These are phyloP conservation scores for Dioctria rufipes DNA, from an alignment of 2,888 invertebrate species.

Conservation along the genomic window DNA sequence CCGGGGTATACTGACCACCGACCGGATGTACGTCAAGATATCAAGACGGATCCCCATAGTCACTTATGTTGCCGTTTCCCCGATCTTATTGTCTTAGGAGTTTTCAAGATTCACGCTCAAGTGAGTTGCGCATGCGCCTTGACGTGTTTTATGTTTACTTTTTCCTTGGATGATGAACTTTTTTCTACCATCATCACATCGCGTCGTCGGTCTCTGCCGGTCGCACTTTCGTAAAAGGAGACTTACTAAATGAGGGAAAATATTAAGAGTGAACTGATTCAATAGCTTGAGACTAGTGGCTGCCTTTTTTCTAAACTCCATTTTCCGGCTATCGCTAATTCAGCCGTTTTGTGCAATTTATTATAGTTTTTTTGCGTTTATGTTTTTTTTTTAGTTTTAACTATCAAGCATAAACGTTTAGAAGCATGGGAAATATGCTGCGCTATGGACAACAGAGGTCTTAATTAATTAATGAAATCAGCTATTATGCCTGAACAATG, in stretches of 20 bases:
- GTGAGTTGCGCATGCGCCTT: constrained; percentile 54
- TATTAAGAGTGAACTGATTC: constrained; percentile 50
- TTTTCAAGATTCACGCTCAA: constrained; percentile 54
- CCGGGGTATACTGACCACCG: constrained; percentile 46
- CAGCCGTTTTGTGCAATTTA: constrained; percentile 30
- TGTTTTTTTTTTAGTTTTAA: neutral
- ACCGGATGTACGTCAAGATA: constrained; percentile 51
- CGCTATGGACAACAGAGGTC: neutral
- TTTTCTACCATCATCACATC: neutral
- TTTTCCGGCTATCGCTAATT: constrained; percentile 18
- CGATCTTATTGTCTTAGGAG: constrained; percentile 47
- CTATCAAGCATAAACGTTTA: neutral
- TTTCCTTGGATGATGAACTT: constrained; percentile 43
- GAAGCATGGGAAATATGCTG: constrained; percentile 34
- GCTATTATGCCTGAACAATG: constrained; percentile 41
- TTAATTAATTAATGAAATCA: constrained; percentile 47
- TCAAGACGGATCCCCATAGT: constrained; percentile 43
- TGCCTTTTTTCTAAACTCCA: constrained; percentile 20
- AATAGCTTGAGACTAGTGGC: neutral
- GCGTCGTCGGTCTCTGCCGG: neutral
- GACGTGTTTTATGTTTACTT: constrained; percentile 54
- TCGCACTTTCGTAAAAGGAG: constrained; percentile 41
- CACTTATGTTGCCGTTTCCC: constrained; percentile 50
- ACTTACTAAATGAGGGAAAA: constrained; percentile 45
- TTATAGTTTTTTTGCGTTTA: constrained; percentile 10